Conservation (phyloP, 2,888 invertebrate species). For the Lasioglossum leucozonium region DNA sequence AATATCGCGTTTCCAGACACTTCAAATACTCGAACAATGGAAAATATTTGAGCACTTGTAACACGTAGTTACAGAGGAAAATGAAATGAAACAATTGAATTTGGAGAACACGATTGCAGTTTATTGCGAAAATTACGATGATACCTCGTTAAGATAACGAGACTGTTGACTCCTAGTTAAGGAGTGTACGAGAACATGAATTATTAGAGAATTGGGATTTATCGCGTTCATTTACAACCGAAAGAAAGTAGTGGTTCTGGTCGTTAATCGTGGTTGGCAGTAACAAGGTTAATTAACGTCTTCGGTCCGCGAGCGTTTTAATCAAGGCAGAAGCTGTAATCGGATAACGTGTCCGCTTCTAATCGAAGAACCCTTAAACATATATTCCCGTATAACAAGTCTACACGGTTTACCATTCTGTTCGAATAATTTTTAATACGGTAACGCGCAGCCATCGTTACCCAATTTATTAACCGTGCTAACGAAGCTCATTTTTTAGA, state of each 20-base stretch:
- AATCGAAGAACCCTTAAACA: conserved; percentile 34
- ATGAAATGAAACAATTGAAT: background rate
- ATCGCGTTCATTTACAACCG: conserved; percentile 30
- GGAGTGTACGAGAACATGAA: background rate
- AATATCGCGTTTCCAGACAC: background rate
- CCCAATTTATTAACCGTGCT: background rate
- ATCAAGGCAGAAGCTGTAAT: conserved; percentile 54
- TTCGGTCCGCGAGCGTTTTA: conserved; percentile 43
- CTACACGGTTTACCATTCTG: background rate
- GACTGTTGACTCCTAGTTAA: background rate
- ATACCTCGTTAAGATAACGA: conserved; percentile 1
- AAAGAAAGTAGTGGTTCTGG: conserved; percentile 24
- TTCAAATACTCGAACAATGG: background rate
- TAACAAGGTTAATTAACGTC: conserved; percentile 66
- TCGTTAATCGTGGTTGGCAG: conserved; percentile 46
- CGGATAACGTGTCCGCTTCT: conserved; percentile 45
- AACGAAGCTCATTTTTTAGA: background rate
- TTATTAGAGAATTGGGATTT: conserved; percentile 27
- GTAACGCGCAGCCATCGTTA: background rate
- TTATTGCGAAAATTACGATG: background rate
- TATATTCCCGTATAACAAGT: conserved; percentile 28
- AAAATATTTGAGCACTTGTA: background rate
- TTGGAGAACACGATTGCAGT: background rate
- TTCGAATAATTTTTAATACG: conserved; percentile 2
- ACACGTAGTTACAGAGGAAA: background rate